Percentiles rank a stretch among this genome's conserved stretches.
Evolutionary conservation across 1,140 invertebrate genomes (phyloP).

Genomic region (Eumeta japonica): DNA sequence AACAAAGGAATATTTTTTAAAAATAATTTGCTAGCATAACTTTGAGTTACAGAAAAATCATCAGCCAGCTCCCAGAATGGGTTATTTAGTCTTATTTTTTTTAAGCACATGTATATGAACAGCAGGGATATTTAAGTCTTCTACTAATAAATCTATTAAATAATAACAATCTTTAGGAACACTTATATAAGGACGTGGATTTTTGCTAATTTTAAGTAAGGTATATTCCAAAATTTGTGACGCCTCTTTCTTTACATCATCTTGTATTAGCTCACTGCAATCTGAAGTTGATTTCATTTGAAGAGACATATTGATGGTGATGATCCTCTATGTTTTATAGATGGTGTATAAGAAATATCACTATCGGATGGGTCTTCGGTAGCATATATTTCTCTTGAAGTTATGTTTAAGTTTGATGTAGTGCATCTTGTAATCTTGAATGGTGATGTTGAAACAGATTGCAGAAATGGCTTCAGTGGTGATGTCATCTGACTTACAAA

Average conservation of each 20-base stretch:
- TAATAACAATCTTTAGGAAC: slow-evolving; percentile 16
- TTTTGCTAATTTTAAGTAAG: no score
- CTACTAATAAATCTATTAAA: slow-evolving; percentile 12
- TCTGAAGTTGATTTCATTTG: slow-evolving; percentile 13
- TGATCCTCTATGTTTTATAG: slow-evolving; percentile 8
- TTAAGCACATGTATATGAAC: slow-evolving; percentile 6
- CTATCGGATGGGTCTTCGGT: slow-evolving; percentile 8
- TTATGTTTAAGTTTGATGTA: slow-evolving; percentile 5
- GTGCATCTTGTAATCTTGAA: slow-evolving; percentile 9
- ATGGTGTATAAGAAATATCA: slow-evolving; percentile 16
- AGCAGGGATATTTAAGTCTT: slow-evolving; percentile 10
- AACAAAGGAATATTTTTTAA: no score
- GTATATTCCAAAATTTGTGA: slow-evolving; percentile 10
- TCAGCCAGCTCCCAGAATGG: slow-evolving; percentile 2
- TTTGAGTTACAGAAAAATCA: slow-evolving; percentile 1
- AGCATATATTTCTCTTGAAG: slow-evolving; percentile 5
- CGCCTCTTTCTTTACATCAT: slow-evolving; percentile 10
- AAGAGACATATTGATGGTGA: slow-evolving; percentile 9
- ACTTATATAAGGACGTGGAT: slow-evolving; percentile 11
- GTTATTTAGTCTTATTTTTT: slow-evolving; percentile 5
- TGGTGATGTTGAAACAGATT: slow-evolving; percentile 12
- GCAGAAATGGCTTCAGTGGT: slow-evolving; percentile 8
- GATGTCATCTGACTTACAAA: slow-evolving; percentile 10
- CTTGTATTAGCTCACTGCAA: slow-evolving; percentile 14
- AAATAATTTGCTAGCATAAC: slow-evolving; percentile 5